Evolutionary conservation across 2,113 vertebrate species (phyloP).

Genomic region (Xenopus laevis): DNA sequence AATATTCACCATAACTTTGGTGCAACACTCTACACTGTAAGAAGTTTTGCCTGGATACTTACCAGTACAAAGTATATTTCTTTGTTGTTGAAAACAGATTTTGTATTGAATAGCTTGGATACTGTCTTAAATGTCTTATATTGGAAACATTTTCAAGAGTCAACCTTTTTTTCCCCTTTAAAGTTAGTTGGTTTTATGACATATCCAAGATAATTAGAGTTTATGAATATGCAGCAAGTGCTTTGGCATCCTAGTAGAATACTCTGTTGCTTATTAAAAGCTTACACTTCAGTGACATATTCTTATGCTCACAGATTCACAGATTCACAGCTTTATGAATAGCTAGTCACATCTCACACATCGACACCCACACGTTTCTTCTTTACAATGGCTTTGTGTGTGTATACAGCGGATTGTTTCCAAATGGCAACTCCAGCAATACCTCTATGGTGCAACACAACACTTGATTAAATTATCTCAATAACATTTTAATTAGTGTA

Average conservation of each 20-base stretch:
- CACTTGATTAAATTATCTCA: not conserved
- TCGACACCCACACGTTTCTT: slow-evolving; percentile 31
- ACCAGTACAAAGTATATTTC: no score
- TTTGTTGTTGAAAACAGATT: no score
- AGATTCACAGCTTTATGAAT: slow-evolving; percentile 5
- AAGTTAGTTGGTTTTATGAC: not conserved
- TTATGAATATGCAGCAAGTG: slow-evolving; percentile 12
- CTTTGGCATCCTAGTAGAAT: slow-evolving; percentile 25
- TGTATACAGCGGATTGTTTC: not conserved
- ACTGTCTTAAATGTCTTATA: not conserved
- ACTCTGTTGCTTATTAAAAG: slow-evolving; percentile 31
- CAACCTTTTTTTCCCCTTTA: not conserved
- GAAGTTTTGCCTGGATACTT: no score
- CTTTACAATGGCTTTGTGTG: not conserved
- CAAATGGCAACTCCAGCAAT: not conserved
- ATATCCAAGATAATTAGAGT: slow-evolving; percentile 23
- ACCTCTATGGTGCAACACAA: not conserved
- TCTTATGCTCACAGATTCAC: slow-evolving; percentile 10
- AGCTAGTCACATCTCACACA: slow-evolving; percentile 13
- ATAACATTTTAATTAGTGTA: not conserved
- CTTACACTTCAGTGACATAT: slow-evolving; percentile 38
- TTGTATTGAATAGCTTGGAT: not conserved
- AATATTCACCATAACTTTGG: no score
- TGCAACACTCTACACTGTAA: no score
- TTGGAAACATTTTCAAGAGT: slow-evolving; percentile 3